Evolutionary conservation across 2,888 invertebrate species (phyloP).

Genomic region (Hybos culiciformis): DNA sequence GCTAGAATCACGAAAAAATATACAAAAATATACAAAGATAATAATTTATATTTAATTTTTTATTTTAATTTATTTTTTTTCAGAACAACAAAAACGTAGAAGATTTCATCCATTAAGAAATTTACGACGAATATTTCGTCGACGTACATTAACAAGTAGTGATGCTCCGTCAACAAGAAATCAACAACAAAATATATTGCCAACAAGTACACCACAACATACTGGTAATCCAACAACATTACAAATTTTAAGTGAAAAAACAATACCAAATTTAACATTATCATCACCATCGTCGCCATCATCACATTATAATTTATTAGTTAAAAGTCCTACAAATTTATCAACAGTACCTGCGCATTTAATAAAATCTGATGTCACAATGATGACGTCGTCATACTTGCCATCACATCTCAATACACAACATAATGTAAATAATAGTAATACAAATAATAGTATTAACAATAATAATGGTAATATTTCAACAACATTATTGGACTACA

Average conservation of each 20-base stretch:
- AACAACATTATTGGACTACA: constrained; percentile 11
- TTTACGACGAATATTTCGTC: constrained; percentile 34
- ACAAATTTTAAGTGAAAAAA: not conserved
- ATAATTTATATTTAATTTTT: constrained; percentile 4
- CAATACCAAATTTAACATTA: constrained; percentile 3
- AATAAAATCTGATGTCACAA: constrained; percentile 10
- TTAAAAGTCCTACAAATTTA: not conserved
- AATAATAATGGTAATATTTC: constrained; percentile 13
- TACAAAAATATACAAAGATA: no score
- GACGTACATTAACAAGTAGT: constrained; percentile 31
- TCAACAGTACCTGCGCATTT: constrained; percentile 15
- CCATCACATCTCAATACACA: constrained; percentile 13
- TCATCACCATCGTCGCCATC: constrained; percentile 25
- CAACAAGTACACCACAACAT: constrained; percentile 9
- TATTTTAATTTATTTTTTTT: constrained; percentile 11
- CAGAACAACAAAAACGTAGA: constrained; percentile 33
- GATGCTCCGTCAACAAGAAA: constrained; percentile 17
- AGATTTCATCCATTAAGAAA: constrained; percentile 35
- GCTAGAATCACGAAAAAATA: no score
- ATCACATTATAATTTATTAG: not conserved
- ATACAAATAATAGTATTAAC: no score
- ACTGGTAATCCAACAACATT: constrained; percentile 15
- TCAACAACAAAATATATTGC: no score
- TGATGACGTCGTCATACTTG: constrained; percentile 8
- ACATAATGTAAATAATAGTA: no score